Conservation (phyloP, 2,797 vertebrate genomes). For the Megalops cyprinoides region DNA sequence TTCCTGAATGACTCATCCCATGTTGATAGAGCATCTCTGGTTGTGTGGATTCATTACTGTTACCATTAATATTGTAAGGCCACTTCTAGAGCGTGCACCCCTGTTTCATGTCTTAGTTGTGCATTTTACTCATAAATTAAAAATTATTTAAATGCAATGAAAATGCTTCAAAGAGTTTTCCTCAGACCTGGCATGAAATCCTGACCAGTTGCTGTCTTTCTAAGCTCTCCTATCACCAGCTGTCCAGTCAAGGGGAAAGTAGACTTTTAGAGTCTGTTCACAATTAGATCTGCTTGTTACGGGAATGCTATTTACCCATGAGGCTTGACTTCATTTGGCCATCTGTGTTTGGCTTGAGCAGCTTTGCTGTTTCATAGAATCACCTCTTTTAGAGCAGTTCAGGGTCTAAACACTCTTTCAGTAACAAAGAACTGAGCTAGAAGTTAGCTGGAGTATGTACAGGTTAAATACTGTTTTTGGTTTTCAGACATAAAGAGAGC, state of each 20-base stretch:
- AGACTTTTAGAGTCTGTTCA: background rate
- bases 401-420: too few species aligned
- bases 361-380: background rate
- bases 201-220: background rate
- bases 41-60: background rate
- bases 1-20: background rate
- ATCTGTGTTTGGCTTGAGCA: background rate
- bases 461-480: too few species aligned
- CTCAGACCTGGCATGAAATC: background rate
- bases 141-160: background rate
- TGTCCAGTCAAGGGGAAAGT: background rate
- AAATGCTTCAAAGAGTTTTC: background rate
- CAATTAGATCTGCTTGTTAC: slow-evolving; percentile 5
- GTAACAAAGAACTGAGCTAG: too few species aligned
- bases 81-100: background rate
- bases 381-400: too few species aligned
- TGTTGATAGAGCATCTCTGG: background rate
- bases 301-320: slow-evolving; percentile 4
- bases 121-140: background rate
- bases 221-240: background rate
- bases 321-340: background rate
- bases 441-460: too few species aligned
- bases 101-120: background rate
- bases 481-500: too few species aligned
- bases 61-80: background rate